Evolutionary conservation across 2,888 invertebrate species (phyloP).

Genomic region (Tipula vernalis): DNA sequence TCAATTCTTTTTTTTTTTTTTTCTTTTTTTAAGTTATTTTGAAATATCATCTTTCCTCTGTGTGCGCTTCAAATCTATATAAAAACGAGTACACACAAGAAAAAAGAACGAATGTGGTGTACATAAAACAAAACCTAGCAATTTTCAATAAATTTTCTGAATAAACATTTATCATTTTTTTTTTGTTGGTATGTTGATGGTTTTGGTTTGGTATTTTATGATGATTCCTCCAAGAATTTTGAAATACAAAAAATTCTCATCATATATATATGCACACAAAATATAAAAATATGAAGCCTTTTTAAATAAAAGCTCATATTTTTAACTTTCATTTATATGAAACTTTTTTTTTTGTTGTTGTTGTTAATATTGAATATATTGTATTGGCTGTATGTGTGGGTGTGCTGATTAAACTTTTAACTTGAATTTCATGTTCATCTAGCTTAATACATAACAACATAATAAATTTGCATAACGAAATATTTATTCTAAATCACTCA

Average conservation of each 20-base stretch:
- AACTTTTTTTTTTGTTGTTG: not conserved
- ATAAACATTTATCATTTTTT: not conserved
- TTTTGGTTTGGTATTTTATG: constrained; percentile 4
- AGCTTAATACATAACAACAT: not conserved
- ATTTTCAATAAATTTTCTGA: not conserved
- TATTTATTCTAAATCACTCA: not conserved
- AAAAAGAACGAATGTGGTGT: not conserved
- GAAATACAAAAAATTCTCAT: not conserved
- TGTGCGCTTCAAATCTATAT: not conserved
- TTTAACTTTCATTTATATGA: not conserved
- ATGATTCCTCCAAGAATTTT: not conserved
- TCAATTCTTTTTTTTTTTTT: not conserved
- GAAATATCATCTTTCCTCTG: not conserved
- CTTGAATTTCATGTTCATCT: not conserved
- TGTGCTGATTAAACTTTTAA: not conserved
- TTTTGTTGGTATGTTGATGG: not conserved
- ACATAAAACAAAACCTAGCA: not conserved
- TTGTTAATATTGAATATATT: not conserved
- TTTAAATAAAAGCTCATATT: not conserved
- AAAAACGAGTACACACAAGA: not conserved
- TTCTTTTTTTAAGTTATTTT: not conserved
- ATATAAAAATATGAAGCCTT: not conserved
- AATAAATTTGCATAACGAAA: not conserved
- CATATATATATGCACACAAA: not conserved
- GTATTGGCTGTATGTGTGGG: not conserved